Evolutionary conservation across 2,797 vertebrate genomes (phyloP), one percentile per base, ranked within the genome.

Genomic region (Anisognathus igniventris): DNA sequence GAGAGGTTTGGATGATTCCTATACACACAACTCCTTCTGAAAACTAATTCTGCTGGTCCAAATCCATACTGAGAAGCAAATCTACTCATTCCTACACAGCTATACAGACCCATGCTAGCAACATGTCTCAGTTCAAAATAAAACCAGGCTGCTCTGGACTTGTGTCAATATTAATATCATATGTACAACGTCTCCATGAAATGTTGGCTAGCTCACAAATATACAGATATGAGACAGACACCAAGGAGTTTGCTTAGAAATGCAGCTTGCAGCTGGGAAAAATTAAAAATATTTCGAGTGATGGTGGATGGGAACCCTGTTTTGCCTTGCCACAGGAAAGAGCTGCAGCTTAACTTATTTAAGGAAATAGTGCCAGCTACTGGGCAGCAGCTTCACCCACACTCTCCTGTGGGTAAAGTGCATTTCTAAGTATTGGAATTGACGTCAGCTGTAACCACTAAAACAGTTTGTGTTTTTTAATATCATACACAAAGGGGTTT

Each of bases 141-240:
- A 97, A 97, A 92, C 89, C 85, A 91, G 64, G 94, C 86, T 86
- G 82, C 81, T 72, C 86, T 96, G 93, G 56, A 93, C 93, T 47
- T 37, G 66, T 89, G 93, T 60, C 96, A 96, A 90, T 96, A 97
- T 97, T 94, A 97, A 97, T 94, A 96, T 74, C 94, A 74, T 98
- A 97, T 97, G 87, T 97, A 97, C 96, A 98, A 93, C 5, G 11
- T 90, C 95, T 96, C 96, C 91, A 44, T 66, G 94, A 96, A 96
- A 91, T 74, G 94, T 47, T 93, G 83, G 92, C 80, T 82, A 93
- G 80, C 62, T 71, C 95, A 95, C 83, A 92, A 93, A 96, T 94
- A 95, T 95, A 97, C 95, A 97, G 92, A 97, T 84, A 96, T 86
- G 90, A 92, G 92, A 91, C 53, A 73, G 73, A 88, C 81, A 78